Percentiles rank a stretch among this genome's conserved stretches.
These are phyloP conservation scores for Hylomyscus alleni DNA, from an alignment of 2,797 vertebrate genomes.

Conservation along the genomic window DNA sequence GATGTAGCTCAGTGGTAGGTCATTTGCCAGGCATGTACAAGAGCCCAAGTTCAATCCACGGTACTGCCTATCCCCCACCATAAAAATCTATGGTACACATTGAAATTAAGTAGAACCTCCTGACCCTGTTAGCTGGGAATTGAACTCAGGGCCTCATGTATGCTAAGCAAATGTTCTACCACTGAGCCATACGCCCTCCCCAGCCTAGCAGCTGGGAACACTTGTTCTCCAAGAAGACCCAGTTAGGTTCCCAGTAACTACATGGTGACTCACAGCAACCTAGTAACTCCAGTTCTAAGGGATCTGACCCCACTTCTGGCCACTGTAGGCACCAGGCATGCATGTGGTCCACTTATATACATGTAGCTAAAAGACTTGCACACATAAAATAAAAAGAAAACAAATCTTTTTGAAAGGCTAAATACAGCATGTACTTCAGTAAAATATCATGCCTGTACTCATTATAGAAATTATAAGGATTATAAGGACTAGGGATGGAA, in stretches of 20 bases:
- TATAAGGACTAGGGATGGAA: neutral
- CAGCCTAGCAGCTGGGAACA: neutral
- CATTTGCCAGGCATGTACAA: neutral
- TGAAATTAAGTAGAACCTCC: neutral
- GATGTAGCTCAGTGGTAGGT: no score
- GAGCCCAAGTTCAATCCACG: neutral
- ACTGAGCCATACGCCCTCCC: neutral
- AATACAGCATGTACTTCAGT: neutral
- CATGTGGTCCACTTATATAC: neutral
- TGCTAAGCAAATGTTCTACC: neutral
- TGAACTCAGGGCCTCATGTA: neutral
- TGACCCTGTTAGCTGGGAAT: neutral
- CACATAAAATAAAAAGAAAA: neutral
- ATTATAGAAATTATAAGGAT: neutral
- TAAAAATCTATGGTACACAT: neutral
- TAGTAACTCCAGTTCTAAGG: neutral
- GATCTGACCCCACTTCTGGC: neutral
- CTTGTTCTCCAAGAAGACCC: neutral
- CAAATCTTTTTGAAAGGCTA: neutral
- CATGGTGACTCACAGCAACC: neutral
- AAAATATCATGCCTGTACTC: slow-evolving; percentile 9
- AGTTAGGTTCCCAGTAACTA: neutral
- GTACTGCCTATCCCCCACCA: no score
- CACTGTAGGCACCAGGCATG: neutral
- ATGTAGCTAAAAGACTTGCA: neutral